A percentile compares a stretch with the other conserved stretches of the same genome.
Evolutionary conservation across 2,113 vertebrate genomes (phyloP).

Genomic region (Lepisosteus oculatus): DNA sequence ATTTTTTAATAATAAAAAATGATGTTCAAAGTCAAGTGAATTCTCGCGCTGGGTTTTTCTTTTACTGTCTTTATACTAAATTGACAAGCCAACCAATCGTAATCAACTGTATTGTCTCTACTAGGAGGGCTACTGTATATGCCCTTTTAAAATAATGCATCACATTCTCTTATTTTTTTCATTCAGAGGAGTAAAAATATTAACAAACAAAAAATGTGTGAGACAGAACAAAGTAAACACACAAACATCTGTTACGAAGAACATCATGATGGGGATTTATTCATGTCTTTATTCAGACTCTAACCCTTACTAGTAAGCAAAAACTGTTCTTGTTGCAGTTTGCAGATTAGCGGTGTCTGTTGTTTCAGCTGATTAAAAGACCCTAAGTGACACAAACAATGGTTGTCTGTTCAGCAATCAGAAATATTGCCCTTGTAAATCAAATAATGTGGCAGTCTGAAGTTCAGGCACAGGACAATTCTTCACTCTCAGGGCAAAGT

Average conservation of each 20-base stretch:
- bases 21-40: too few species aligned
- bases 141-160: too few species aligned
- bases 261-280: slow-evolving; percentile 5
- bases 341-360: slow-evolving; percentile 20
- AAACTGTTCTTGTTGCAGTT: slow-evolving; percentile 21
- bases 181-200: neutral
- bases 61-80: too few species aligned
- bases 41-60: too few species aligned
- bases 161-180: neutral
- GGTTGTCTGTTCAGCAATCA: slow-evolving; percentile 32
- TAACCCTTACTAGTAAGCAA: slow-evolving; percentile 21
- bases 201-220: neutral
- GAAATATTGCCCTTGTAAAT: slow-evolving; percentile 25
- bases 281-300: neutral
- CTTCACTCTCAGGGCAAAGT: slow-evolving; percentile 20
- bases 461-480: slow-evolving; percentile 18
- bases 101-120: neutral
- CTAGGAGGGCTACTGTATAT: too few species aligned
- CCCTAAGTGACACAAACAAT: slow-evolving; percentile 28
- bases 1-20: too few species aligned
- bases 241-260: slow-evolving; percentile 12
- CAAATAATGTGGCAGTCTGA: slow-evolving; percentile 48
- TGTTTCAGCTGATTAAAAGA: slow-evolving; percentile 37
- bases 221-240: neutral
- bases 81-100: neutral